A percentile compares a stretch with the other conserved stretches of the same genome.
Conservation (phyloP, 2,797 vertebrate species). For the Chanos chanos region DNA sequence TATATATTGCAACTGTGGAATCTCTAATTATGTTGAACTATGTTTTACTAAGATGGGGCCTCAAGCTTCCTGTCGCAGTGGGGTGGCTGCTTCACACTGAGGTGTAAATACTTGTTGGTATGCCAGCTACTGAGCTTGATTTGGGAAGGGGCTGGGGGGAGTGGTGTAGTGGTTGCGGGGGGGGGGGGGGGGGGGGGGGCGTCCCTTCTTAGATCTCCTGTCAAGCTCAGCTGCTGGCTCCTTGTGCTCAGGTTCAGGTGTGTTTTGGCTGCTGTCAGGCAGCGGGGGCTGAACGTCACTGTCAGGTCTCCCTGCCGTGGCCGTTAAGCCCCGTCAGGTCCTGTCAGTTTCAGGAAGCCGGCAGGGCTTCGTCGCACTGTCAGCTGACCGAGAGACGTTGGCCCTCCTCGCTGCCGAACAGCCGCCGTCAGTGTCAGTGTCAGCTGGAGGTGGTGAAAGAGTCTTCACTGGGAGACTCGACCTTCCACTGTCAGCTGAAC, state of each 20-base stretch:
- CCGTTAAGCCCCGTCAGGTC: constrained; percentile 61
- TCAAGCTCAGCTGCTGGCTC: constrained; percentile 80
- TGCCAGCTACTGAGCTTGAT: constrained; percentile 41
- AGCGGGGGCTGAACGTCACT: constrained; percentile 80
- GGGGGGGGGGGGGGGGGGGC: too few species aligned
- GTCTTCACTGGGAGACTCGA: constrained; percentile 57
- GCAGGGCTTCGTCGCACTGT: constrained; percentile 82
- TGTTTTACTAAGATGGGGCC: too few species aligned
- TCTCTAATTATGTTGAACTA: too few species aligned
- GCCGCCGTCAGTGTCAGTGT: constrained; percentile 93
- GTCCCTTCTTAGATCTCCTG: constrained; percentile 68
- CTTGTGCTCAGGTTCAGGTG: constrained; percentile 70
- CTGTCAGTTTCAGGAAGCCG: constrained; percentile 90
- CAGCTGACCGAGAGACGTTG: constrained; percentile 73
- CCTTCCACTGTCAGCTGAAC: constrained; percentile 76
- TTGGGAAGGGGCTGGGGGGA: too few species aligned
- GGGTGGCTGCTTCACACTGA: constrained; percentile 27
- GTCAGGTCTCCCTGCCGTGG: constrained; percentile 85
- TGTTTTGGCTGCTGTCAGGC: constrained; percentile 77
- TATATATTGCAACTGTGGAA: too few species aligned
- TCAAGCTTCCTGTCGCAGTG: too few species aligned
- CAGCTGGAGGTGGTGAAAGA: constrained; percentile 70
- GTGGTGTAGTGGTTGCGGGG: too few species aligned
- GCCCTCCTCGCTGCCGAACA: constrained; percentile 70
- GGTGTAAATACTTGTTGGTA: constrained; percentile 74